Evolutionary conservation across 2,113 vertebrate genomes (phyloP).

Genomic region (Micromys minutus): DNA sequence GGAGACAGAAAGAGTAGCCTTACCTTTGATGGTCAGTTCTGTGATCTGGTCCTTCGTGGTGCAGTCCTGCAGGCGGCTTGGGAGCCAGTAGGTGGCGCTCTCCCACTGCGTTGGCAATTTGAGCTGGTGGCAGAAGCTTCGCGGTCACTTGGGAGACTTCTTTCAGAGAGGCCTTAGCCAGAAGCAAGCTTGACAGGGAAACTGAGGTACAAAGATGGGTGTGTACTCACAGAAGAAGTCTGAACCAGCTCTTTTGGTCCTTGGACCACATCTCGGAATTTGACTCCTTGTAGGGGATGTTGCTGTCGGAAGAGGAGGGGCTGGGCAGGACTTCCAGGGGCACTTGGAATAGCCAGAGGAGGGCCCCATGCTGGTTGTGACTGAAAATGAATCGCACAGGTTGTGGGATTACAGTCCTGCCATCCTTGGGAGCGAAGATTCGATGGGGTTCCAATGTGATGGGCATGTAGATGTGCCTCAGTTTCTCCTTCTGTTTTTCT

Average conservation of each 20-base stretch:
- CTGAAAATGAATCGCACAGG: no score
- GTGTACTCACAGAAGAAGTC: background rate
- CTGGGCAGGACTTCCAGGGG: background rate
- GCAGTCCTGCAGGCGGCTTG: background rate
- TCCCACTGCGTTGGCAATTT: conserved; percentile 62
- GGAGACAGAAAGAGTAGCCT: background rate
- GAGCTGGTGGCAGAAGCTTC: background rate
- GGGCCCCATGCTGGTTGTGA: background rate
- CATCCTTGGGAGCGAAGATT: background rate
- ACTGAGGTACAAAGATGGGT: background rate
- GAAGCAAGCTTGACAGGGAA: conserved; percentile 25
- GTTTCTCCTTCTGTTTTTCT: background rate
- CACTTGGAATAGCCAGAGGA: background rate
- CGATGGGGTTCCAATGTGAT: background rate
- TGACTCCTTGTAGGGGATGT: background rate
- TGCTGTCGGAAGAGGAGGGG: background rate
- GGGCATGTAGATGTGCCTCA: background rate
- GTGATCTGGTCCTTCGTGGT: background rate
- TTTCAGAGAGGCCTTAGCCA: background rate
- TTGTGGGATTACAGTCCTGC: background rate
- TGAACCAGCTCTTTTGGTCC: background rate
- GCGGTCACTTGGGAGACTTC: background rate
- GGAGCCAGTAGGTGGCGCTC: conserved; percentile 73
- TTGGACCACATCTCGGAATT: background rate
- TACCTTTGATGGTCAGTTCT: background rate